These are phyloP conservation scores for Saturnia japonica DNA, from an alignment of 2,888 invertebrate genomes.

Conservation along the genomic window DNA sequence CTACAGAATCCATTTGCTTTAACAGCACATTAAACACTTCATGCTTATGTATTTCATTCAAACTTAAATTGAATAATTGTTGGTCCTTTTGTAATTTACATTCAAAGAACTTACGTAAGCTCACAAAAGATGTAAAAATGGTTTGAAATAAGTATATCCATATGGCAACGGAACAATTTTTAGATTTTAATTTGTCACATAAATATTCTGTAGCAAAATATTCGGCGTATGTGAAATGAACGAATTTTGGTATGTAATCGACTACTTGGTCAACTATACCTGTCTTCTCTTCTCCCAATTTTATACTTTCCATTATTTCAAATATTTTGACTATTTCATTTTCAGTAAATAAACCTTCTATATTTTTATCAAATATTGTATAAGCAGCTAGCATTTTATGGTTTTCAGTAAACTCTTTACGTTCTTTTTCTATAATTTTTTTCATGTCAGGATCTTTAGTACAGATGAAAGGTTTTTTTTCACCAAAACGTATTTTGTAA, in stretches of 20 bases:
- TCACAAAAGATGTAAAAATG: constrained; percentile 21
- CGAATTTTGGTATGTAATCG: constrained; percentile 29
- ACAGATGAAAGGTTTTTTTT: constrained; percentile 30
- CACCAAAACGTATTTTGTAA: constrained; percentile 32
- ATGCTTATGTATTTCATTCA: neutral
- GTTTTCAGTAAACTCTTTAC: constrained; percentile 22
- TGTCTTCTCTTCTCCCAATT: constrained; percentile 31
- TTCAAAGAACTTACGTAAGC: constrained; percentile 23
- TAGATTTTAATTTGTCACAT: constrained; percentile 21
- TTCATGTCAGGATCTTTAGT: constrained; percentile 30
- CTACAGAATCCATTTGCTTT: neutral
- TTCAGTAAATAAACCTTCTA: constrained; percentile 20
- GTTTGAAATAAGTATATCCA: constrained; percentile 27
- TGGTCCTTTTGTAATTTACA: constrained; percentile 24
- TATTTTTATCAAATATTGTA: constrained; percentile 22
- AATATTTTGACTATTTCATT: constrained; percentile 21
- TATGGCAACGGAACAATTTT: constrained; percentile 16
- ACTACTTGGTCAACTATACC: constrained; percentile 30
- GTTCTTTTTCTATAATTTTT: constrained; percentile 28
- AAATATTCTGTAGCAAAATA: constrained; percentile 34
- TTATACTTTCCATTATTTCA: constrained; percentile 20
- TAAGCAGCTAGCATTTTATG: constrained; percentile 29
- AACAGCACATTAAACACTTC: constrained; percentile 5
- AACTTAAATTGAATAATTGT: constrained; percentile 20
- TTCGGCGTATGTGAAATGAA: constrained; percentile 35